Evolutionary conservation across 2,797 vertebrate genomes (phyloP).

Genomic region (Valencia hispanica): DNA sequence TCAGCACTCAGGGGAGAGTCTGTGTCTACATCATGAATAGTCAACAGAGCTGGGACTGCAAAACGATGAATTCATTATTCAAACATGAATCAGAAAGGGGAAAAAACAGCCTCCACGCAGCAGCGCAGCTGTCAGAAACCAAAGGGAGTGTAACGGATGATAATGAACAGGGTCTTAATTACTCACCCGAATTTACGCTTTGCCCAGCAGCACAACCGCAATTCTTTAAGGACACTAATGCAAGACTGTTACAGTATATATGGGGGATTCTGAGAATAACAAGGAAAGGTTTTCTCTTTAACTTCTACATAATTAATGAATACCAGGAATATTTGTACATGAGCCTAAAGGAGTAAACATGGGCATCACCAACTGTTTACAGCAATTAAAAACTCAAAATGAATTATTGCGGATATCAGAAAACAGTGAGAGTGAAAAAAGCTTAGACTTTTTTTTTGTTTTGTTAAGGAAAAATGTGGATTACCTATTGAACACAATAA

Average conservation of each 20-base stretch:
- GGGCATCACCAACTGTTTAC: constrained; percentile 12
- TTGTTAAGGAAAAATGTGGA: neutral
- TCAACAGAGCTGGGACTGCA: constrained; percentile 48
- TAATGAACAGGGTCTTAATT: constrained; percentile 52
- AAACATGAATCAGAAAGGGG: constrained; percentile 40
- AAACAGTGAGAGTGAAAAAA: neutral
- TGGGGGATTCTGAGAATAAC: neutral
- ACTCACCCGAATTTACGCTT: constrained; percentile 21
- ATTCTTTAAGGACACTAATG: constrained; percentile 20
- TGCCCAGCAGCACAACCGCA: constrained; percentile 8
- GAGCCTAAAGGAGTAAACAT: neutral
- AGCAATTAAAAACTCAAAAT: neutral
- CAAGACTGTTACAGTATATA: constrained; percentile 1
- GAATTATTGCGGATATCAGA: neutral
- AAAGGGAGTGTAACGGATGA: constrained; percentile 40
- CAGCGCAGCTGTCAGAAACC: constrained; percentile 44
- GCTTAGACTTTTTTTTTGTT: neutral
- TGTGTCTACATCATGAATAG: constrained; percentile 68
- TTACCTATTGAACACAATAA: neutral
- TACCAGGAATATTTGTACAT: constrained; percentile 9
- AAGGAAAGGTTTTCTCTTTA: constrained; percentile 4
- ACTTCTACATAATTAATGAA: constrained; percentile 11
- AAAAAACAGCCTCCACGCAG: constrained; percentile 6
- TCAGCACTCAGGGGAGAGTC: constrained; percentile 43
- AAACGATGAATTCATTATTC: constrained; percentile 54